A percentile compares a stretch with the other conserved stretches of the same genome.
phyloP scores from a whole-genome alignment of 2,113 vertebrate species.

The Misgurnus anguillicaudatus region DNA sequence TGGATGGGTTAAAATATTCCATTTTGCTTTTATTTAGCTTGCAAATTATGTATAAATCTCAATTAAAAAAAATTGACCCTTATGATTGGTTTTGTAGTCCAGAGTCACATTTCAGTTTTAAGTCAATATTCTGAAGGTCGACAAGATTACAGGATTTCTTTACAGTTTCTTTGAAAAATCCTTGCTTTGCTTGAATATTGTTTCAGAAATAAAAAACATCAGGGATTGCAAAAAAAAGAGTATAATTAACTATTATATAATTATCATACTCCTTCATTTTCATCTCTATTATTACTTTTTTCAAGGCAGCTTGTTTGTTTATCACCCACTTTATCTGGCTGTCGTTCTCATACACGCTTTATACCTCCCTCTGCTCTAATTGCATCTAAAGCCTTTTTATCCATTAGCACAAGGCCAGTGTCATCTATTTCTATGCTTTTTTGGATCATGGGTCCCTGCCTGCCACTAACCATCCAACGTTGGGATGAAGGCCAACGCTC shows the following conservation, averaged over 20 bases:
- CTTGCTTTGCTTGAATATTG: not conserved
- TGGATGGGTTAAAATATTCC: no score
- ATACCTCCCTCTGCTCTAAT: conserved; percentile 1
- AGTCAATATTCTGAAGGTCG: not conserved
- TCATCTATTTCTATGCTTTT: conserved; percentile 17
- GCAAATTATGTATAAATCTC: no score
- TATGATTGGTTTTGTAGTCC: no score
- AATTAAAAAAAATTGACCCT: no score
- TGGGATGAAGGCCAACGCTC: not conserved
- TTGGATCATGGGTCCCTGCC: not conserved
- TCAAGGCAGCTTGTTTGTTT: not conserved
- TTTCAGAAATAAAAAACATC: not conserved
- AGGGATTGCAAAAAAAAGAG: not conserved
- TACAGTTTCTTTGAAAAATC: not conserved
- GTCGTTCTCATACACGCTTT: not conserved
- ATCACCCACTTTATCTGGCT: not conserved
- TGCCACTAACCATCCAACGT: not conserved
- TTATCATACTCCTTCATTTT: not conserved
- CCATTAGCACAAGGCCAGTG: conserved; percentile 13
- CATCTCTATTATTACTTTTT: not conserved
- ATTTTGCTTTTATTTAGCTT: no score
- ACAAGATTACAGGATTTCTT: not conserved
- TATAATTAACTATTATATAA: not conserved
- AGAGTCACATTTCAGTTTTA: not conserved
- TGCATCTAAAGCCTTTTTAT: conserved; percentile 1